Base-by-base conservation (phyloP, 1,140 invertebrate species). In the Pseudomyrmex sp. region DNA sequence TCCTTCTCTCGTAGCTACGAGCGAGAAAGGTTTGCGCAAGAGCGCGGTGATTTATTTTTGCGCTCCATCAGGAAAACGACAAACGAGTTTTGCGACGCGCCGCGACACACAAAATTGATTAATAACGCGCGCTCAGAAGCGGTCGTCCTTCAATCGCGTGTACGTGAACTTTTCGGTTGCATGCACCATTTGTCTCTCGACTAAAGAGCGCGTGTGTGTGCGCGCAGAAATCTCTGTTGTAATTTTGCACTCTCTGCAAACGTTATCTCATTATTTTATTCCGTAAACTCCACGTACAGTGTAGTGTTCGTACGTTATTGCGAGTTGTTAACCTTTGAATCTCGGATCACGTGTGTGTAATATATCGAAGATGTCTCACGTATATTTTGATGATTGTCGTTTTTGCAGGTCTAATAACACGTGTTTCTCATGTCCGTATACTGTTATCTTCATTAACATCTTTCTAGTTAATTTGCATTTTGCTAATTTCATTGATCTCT, bases 41-140 rank as follows among this genome's bases (percentile, higher is more conserved):
- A 35, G 35, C 35, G 5, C 35, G 35, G 44, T 79, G 35, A 68
- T 79, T 79, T 69, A 69, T 69, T 70, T 80, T 50, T 59, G 54
- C 56, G 59, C 12, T 70, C 13, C 12, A 8, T 59, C 50, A 10
- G 2, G n/a, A 20, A 66, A 76, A 63, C 59, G 46, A 76, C 48
- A 70, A 46, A 59, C 44, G 15, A 59, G 69, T 72, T 10, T n/a
- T 50, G 10, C 23, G 76, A 35, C 20, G 66, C 44, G 20, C 20
- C 23, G 50, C 50, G 13, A 68, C 65, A 68, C 65, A 48, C 7
- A n/a, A 72, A 72, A 73, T 59, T 80, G 76, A 80, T 79, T 70
- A 79, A 70, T 59, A 70, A 70, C 20, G 9, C 12, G 9, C 12
- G 9, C 59, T 13, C 44, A 70, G 54, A 80, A 80, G 54, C 15